Percentiles rank a stretch among this genome's conserved stretches.
These are phyloP conservation scores for Lucilia sericata DNA, from an alignment of 1,140 invertebrate species.

Conservation along the genomic window DNA sequence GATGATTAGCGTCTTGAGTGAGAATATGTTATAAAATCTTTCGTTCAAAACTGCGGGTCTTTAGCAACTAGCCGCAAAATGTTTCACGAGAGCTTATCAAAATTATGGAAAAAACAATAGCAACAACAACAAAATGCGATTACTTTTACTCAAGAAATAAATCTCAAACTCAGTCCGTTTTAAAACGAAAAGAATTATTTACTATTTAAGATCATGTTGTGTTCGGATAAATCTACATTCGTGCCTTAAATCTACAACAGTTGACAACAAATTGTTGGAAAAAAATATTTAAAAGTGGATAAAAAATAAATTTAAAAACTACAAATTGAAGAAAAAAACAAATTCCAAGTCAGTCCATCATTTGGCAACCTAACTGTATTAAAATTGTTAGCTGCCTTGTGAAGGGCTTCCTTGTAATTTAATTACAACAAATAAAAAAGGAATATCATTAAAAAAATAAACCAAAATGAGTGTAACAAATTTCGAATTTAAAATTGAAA, in stretches of 20 bases:
- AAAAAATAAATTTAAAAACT: neutral
- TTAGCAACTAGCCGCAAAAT: conserved; percentile 1
- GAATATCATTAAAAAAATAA: too few species aligned
- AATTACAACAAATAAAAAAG: conserved; percentile 49
- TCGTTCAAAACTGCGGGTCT: conserved; percentile 9
- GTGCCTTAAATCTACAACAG: neutral
- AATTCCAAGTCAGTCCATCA: conserved; percentile 64
- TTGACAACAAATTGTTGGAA: neutral
- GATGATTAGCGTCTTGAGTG: neutral
- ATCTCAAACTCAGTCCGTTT: neutral
- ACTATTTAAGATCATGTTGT: conserved; percentile 27
- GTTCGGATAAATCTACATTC: conserved; percentile 7
- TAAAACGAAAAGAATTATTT: neutral
- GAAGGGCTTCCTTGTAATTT: conserved; percentile 66
- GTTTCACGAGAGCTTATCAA: too few species aligned
- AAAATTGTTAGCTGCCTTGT: conserved; percentile 65
- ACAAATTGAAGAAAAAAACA: conserved; percentile 10
- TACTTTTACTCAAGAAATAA: neutral
- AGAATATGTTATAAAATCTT: neutral
- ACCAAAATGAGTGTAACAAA: too few species aligned
- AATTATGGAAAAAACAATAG: neutral
- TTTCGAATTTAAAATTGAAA: too few species aligned
- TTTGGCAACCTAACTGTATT: conserved; percentile 61
- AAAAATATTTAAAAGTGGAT: neutral
- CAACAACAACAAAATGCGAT: neutral